Evolutionary conservation across 2,113 vertebrate species (phyloP), one percentile per base, ranked within the genome.

Genomic region (Pedionomus torquatus): DNA sequence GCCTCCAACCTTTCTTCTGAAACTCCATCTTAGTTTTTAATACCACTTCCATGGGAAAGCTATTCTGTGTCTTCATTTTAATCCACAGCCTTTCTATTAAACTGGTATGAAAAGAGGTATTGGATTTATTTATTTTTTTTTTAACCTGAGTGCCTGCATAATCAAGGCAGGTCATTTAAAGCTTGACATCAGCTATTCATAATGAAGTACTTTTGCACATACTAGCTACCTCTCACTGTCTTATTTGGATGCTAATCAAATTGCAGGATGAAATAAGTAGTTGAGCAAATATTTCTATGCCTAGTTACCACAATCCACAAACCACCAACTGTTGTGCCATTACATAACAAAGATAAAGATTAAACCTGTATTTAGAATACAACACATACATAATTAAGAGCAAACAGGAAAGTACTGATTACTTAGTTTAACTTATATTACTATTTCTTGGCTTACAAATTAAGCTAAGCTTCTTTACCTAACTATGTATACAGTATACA

Each of bases 371-470:
- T 65, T 87, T 75, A 31, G 44, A 89, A 91, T 24, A 26, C 39
- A 90, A 81, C 49, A 90, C 83, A 80, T 10, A 78, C 1, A 54
- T 61, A 66, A 90, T 78, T 89, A 87, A 66, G 33, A 35, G 15
- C 2, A 2, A 91, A 68, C 10, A 82, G 43, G 61, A 86, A 61
- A 46, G 11, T 37, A 75, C 60, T 13, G 39, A 86, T 95, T 83
- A 80, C 28, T 76, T 84, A 61, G 77, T 66, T 60, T 79, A 76
- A 81, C 83, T 83, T 78, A 74, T 23, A 17, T 80, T 43, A 61
- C 55, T 78, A 46, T 65, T 81, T 49, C 68, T 75, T 78, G 54
- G 60, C 82, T 84, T 76, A 95, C 85, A 96, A 94, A 90, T 83
- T 75, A 75, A 91, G 61, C 48, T 90, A 78, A 82, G 54, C 85